Base-by-base conservation (phyloP, 2,113 vertebrate genomes). In the Bujurquina vittata region DNA sequence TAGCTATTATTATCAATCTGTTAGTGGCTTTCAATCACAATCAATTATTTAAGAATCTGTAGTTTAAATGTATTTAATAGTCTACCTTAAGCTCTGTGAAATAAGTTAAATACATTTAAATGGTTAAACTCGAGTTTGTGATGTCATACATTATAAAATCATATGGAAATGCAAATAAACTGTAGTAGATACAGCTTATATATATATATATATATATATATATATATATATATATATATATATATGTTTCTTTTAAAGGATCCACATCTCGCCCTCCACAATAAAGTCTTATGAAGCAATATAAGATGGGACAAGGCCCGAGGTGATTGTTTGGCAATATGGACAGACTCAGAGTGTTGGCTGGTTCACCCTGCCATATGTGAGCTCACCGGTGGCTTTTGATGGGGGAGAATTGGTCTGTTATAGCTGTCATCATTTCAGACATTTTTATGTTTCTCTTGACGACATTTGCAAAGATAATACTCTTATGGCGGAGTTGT, bases 311-410 rank as follows among this genome's bases (percentile, higher is more conserved):
- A 91, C 92, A 46, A 90, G 89, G 94, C 94, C 94, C 83, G 94
- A 90, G 94, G 94, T 95, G 94, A 93, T 94, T 93, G 89, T 94
- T 93, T 92, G 92, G 92, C 94, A 93, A 94, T 93, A 93, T 94
- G 93, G 92, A 94, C 89, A 92, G 91, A 90, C 83, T 91, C 87
- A 63, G 92, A 79, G 86, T 88, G 92, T 89, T 94, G 93, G 94
- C 93, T 65, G 86, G 17, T 67, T 79, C 89, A 35, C 81, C 58
- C 85, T 17, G 90, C 93, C 93, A 94, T 95, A 94, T 94, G 94
- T 79, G 91, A 88, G 84, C 93, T 83, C 93, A 91, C 90, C 91
- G 86, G 94, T 94, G 93, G 92, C 88, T 93, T 93, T 93, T 92
- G 90, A 93, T 90, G 92, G 89, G 85, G 92, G 88, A 93, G 93